Evolutionary conservation across 2,113 vertebrate genomes (phyloP).

Genomic region (Rhegmatorhina hoffmannsi): DNA sequence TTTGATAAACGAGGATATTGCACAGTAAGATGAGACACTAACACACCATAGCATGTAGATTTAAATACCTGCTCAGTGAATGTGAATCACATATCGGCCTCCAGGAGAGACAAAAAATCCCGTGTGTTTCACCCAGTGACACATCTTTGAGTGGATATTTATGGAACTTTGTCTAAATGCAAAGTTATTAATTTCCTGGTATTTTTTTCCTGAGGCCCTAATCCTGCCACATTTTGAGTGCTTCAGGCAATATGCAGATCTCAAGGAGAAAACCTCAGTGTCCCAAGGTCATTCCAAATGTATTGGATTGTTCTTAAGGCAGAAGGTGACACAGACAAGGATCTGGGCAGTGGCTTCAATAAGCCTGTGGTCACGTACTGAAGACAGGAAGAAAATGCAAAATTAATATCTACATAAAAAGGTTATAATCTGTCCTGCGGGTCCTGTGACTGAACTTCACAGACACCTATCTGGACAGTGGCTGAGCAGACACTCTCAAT

Average conservation of each 20-base stretch:
- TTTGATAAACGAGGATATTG: background rate
- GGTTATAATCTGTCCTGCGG: background rate
- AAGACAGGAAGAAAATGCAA: conserved; percentile 4
- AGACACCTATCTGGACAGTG: background rate
- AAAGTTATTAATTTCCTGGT: conserved; percentile 27
- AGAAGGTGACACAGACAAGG: background rate
- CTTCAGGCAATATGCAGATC: conserved; percentile 1
- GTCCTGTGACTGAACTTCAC: background rate
- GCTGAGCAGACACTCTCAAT: background rate
- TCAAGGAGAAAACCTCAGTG: background rate
- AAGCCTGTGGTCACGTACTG: background rate
- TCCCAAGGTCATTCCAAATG: background rate
- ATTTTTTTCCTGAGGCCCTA: background rate
- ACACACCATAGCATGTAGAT: accelerated
- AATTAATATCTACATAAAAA: background rate
- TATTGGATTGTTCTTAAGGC: background rate
- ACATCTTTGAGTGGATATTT: background rate
- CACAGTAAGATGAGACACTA: background rate
- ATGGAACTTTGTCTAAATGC: background rate
- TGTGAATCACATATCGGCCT: background rate
- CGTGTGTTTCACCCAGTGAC: background rate
- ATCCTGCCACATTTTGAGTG: background rate
- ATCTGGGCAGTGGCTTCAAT: background rate
- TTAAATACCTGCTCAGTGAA: background rate
- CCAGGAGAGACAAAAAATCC: background rate